Evolutionary conservation across 2,797 vertebrate genomes (phyloP).

Genomic region (Acipenser oxyrinchus): DNA sequence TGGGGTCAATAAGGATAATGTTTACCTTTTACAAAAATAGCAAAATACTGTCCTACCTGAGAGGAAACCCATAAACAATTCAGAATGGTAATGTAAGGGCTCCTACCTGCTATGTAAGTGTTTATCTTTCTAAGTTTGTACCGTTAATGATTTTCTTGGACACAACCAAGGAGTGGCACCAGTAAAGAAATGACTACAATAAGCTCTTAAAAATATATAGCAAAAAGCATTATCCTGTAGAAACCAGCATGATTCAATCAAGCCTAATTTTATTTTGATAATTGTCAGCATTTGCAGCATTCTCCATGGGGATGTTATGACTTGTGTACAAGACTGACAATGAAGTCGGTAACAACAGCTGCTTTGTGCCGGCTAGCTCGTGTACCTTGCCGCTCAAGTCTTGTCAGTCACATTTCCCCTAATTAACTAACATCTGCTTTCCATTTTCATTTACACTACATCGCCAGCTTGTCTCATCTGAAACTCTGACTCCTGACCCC

Average conservation of each 20-base stretch:
- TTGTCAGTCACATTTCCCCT: slow-evolving; percentile 98
- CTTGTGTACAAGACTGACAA: slow-evolving; percentile 88
- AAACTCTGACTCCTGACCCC: slow-evolving; percentile 92
- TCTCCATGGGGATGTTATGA: slow-evolving; percentile 81
- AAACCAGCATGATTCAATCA: slow-evolving; percentile 65
- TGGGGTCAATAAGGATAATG: too few species aligned
- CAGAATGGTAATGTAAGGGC: too few species aligned
- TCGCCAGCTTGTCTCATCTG: slow-evolving; percentile 90
- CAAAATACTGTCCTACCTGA: too few species aligned
- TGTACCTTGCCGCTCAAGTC: slow-evolving; percentile 83
- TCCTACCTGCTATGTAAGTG: too few species aligned
- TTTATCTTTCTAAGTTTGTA: too few species aligned
- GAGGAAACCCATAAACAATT: too few species aligned
- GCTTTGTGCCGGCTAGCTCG: slow-evolving; percentile 80
- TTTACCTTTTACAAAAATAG: too few species aligned
- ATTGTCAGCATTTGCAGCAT: slow-evolving; percentile 71
- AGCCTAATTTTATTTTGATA: slow-evolving; percentile 76
- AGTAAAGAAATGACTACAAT: background rate
- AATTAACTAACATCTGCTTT: slow-evolving; percentile 99
- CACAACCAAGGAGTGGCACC: too few species aligned
- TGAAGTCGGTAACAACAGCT: slow-evolving; percentile 86
- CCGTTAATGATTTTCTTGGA: too few species aligned
- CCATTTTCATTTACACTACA: slow-evolving; percentile 87
- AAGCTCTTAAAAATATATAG: background rate
- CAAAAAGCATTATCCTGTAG: slow-evolving; percentile 3